Conservation (phyloP, 2,888 invertebrate species). For the Drosophila neotestacea region DNA sequence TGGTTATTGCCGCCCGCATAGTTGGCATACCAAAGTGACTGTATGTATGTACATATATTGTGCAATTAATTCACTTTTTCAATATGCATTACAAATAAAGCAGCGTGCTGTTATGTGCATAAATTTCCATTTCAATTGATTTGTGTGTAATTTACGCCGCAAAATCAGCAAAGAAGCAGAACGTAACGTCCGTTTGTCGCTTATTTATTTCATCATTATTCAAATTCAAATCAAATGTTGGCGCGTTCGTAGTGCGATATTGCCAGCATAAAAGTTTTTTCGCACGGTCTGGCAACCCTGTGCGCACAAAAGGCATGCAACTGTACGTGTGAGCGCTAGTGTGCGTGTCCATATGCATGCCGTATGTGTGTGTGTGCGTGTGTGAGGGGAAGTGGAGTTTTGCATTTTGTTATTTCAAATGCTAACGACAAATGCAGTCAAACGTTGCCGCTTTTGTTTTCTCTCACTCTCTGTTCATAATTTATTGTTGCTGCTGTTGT, state of each 20-base stretch:
- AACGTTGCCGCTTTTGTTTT: conserved; percentile 52
- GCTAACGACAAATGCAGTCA: conserved; percentile 62
- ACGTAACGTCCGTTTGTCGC: not conserved
- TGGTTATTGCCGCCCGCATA: conserved; percentile 65
- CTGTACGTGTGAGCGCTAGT: conserved; percentile 60
- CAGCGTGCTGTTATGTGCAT: conserved; percentile 38
- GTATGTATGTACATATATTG: conserved; percentile 59
- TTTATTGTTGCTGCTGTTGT: conserved; percentile 25
- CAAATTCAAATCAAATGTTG: conserved; percentile 58
- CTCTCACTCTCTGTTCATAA: conserved; percentile 4
- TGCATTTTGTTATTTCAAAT: conserved; percentile 40
- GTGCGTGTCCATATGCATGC: conserved; percentile 10
- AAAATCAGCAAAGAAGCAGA: conserved; percentile 37
- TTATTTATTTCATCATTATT: conserved; percentile 33
- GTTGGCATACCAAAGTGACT: conserved; percentile 73
- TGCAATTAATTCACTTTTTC: conserved; percentile 78
- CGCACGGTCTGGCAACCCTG: conserved; percentile 56
- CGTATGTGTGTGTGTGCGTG: conserved; percentile 29
- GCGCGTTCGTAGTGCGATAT: conserved; percentile 57
- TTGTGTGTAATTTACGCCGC: conserved; percentile 51
- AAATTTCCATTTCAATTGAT: conserved; percentile 59
- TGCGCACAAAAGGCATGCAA: conserved; percentile 39
- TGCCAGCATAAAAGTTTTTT: conserved; percentile 53
- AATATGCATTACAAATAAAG: conserved; percentile 61
- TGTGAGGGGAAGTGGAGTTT: conserved; percentile 65